Conservation (phyloP, 2,797 vertebrate genomes). For the Amphiprion clarkii region DNA sequence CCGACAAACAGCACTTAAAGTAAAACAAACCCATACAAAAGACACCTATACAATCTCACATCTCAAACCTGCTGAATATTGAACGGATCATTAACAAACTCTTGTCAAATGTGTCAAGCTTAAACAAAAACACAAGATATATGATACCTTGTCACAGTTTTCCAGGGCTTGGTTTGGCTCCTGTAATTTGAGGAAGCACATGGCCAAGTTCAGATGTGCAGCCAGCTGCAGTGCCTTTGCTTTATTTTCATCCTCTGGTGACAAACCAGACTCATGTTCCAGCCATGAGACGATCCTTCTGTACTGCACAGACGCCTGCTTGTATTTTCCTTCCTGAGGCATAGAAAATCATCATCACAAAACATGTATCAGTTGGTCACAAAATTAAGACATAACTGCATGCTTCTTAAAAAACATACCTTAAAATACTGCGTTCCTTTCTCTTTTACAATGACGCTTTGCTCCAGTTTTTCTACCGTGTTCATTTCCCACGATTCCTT, state of each 20-base stretch:
- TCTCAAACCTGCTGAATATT: neutral
- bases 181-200: conserved; percentile 96
- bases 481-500: conserved; percentile 99
- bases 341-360: conserved; percentile 30
- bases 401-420: conserved; percentile 76
- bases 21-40: too few relatives aligned
- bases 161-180: conserved; percentile 90
- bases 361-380: neutral
- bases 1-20: neutral
- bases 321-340: conserved; percentile 92
- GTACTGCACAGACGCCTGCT: conserved; percentile 93
- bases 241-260: conserved; percentile 86
- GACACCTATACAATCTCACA: neutral
- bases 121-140: conserved; percentile 15
- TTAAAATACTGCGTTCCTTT: conserved; percentile 96
- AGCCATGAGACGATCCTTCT: conserved; percentile 97
- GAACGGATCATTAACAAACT: neutral
- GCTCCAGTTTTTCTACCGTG: conserved; percentile 92
- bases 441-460: conserved; percentile 94
- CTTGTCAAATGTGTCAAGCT: neutral
- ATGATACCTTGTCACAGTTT: conserved; percentile 93
- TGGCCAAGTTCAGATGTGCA: conserved; percentile 95
- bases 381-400: neutral
- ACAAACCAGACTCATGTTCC: conserved; percentile 91
- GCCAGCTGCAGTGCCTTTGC: conserved; percentile 90